These are phyloP conservation scores for Nomada flava DNA, from an alignment of 2,888 invertebrate species.

Conservation along the genomic window DNA sequence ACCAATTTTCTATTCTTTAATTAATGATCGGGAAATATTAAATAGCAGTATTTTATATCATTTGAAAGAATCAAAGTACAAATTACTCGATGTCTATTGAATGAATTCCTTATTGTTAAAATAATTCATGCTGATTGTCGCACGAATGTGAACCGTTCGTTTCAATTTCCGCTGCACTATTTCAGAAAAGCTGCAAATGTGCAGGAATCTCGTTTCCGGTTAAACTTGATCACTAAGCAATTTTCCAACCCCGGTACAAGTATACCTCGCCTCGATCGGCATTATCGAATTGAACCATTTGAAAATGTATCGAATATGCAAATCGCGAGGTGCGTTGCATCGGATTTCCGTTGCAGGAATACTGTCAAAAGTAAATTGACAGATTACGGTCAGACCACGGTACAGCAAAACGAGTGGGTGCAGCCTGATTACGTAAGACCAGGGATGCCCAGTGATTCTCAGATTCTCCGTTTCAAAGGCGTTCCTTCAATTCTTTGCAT, in stretches of 20 bases:
- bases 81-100: background rate
- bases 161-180: constrained; percentile 34
- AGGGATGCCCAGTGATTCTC: constrained; percentile 61
- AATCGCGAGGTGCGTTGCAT: constrained; percentile 59
- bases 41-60: no score
- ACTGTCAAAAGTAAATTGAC: constrained; percentile 67
- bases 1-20: no score
- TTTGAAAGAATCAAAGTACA: background rate
- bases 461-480: background rate
- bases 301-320: constrained; percentile 66
- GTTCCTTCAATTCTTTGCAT: background rate
- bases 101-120: constrained; percentile 23
- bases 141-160: constrained; percentile 5
- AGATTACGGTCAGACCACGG: constrained; percentile 60
- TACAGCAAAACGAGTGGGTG: constrained; percentile 53
- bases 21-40: no score
- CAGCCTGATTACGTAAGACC: constrained; percentile 69
- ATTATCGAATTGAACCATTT: constrained; percentile 29
- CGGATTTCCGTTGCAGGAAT: constrained; percentile 64
- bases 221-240: constrained; percentile 44
- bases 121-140: constrained; percentile 9
- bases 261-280: constrained; percentile 24
- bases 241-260: constrained; percentile 28
- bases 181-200: constrained; percentile 21
- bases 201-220: constrained; percentile 39